Percentiles rank a stretch among this genome's conserved stretches.
Conservation (phyloP, 2,888 invertebrate genomes). For the Clusia tigrina region DNA sequence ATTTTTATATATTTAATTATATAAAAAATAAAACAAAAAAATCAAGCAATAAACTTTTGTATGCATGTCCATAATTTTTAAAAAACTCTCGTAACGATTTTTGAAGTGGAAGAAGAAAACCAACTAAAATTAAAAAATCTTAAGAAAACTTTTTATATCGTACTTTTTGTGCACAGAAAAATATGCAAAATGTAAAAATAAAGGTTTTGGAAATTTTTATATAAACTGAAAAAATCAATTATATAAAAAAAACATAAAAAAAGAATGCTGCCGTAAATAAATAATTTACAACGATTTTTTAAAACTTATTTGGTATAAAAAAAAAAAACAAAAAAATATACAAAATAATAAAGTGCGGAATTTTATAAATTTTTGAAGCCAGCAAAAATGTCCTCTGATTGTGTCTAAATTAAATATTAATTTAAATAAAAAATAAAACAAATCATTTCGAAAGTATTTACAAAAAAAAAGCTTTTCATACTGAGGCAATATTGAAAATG, state of each 20-base stretch:
- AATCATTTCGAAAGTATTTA: slow-evolving; percentile 3
- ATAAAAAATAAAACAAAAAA: slow-evolving; percentile 22
- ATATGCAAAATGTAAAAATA: too few species aligned
- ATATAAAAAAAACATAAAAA: too few species aligned
- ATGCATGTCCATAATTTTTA: slow-evolving; percentile 10
- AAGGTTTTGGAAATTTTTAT: too few species aligned
- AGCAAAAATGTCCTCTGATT: too few species aligned
- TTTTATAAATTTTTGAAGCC: too few species aligned
- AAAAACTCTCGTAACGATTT: background rate
- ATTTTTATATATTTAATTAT: slow-evolving; percentile 17
- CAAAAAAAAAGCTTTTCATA: slow-evolving; percentile 8
- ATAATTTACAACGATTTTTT: too few species aligned
- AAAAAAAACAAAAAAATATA: background rate
- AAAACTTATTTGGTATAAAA: background rate
- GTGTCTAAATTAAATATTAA: background rate
- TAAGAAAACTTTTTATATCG: slow-evolving; percentile 14
- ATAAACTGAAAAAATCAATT: too few species aligned
- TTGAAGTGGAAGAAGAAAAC: background rate
- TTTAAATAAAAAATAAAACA: slow-evolving; percentile 11
- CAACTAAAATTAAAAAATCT: slow-evolving; percentile 20
- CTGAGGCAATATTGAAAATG: background rate
- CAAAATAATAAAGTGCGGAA: background rate
- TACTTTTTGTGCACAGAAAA: slow-evolving; percentile 14
- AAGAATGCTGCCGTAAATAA: too few species aligned
- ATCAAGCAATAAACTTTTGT: slow-evolving; percentile 13